These are phyloP conservation scores for Saimiri boliviensis DNA, from an alignment of 2,113 vertebrate genomes.

Conservation along the genomic window DNA sequence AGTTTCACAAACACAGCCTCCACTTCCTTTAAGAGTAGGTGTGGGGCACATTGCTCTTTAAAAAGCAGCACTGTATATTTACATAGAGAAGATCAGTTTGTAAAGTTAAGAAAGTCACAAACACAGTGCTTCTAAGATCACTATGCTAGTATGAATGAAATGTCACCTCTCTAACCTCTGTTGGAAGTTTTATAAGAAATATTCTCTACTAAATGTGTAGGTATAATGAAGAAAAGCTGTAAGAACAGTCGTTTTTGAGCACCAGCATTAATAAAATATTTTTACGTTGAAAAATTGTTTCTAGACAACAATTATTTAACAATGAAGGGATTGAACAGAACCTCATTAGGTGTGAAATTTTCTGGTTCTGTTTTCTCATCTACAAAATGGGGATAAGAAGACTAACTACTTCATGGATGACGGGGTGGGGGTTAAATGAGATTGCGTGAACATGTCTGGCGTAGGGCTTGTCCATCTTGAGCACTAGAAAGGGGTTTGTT, in stretches of 20 bases:
- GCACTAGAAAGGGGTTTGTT: background rate
- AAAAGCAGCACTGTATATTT: background rate
- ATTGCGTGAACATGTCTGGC: fast-evolving
- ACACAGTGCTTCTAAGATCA: background rate
- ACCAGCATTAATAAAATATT: background rate
- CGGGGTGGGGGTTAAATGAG: background rate
- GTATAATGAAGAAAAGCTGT: background rate
- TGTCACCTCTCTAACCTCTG: background rate
- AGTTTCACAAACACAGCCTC: slow-evolving; percentile 23
- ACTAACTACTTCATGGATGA: background rate
- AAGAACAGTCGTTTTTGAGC: background rate
- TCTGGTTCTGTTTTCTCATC: background rate
- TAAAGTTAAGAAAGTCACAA: background rate
- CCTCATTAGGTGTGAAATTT: background rate
- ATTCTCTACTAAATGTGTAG: background rate
- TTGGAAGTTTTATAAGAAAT: background rate
- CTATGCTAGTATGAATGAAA: background rate
- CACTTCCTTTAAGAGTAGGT: slow-evolving; percentile 41
- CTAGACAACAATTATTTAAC: background rate
- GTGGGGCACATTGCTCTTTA: background rate
- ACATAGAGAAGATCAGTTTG: background rate
- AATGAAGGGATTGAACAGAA: background rate
- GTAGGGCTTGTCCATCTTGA: background rate
- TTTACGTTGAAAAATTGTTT: background rate
- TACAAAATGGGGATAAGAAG: background rate